A percentile compares a stretch with the other conserved stretches of the same genome.
Conservation (phyloP, 2,113 vertebrate species). For the Numenius arquata region DNA sequence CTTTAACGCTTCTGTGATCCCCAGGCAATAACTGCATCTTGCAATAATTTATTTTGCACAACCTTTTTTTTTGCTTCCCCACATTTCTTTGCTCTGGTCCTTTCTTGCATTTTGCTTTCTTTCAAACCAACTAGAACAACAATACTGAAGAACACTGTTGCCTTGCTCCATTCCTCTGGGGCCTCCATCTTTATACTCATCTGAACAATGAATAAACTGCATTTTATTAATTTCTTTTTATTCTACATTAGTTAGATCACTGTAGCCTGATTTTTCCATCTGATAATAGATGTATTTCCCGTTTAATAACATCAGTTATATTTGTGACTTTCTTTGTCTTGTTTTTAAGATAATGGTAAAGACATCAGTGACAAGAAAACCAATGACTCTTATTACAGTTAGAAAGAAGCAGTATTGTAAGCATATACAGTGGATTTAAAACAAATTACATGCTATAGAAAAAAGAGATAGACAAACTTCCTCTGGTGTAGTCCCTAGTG, state of each 20-base stretch:
- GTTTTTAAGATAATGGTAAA: background rate
- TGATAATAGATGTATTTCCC: background rate
- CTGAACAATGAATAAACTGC: background rate
- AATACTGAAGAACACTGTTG: background rate
- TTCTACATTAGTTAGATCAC: background rate
- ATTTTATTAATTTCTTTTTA: background rate
- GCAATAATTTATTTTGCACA: background rate
- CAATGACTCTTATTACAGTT: background rate
- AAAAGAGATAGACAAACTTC: conserved; percentile 47
- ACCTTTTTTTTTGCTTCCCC: background rate
- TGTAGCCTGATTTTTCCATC: background rate
- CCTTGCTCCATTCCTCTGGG: background rate
- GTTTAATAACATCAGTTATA: background rate
- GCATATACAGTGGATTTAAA: conserved; percentile 13
- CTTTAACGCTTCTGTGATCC: background rate
- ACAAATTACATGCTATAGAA: conserved; percentile 43
- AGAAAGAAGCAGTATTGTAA: background rate
- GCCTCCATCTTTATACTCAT: background rate
- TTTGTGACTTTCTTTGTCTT: background rate
- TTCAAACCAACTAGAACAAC: background rate
- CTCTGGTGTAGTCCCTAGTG: background rate
- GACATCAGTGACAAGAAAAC: conserved; percentile 18
- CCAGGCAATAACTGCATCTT: background rate
- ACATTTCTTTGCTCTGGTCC: background rate
- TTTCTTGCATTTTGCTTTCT: background rate